Percentiles rank a stretch among this genome's conserved stretches.
Conservation (phyloP, 2,888 invertebrate species). For the Apamea crenata region DNA sequence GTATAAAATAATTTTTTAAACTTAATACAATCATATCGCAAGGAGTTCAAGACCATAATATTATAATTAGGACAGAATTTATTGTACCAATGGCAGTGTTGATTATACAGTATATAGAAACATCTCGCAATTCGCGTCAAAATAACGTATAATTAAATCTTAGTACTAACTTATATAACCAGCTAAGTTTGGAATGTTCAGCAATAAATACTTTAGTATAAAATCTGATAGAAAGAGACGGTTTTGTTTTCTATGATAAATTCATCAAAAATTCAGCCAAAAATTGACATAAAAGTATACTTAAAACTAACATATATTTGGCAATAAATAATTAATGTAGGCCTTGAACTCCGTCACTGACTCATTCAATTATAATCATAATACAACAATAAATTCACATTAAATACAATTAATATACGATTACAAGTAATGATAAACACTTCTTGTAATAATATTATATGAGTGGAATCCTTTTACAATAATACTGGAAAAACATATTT, state of each 20-base stretch:
- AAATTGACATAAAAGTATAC: constrained; percentile 59
- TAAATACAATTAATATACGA: constrained; percentile 73
- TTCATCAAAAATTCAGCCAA: constrained; percentile 58
- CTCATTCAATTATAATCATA: constrained; percentile 64
- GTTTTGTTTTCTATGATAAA: constrained; percentile 39
- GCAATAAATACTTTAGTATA: constrained; percentile 34
- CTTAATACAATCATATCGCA: constrained; percentile 54
- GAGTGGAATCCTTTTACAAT: constrained; percentile 70
- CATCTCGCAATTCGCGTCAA: constrained; percentile 25
- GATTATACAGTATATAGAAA: constrained; percentile 6
- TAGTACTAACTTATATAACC: constrained; percentile 58
- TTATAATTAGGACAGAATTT: constrained; percentile 45
- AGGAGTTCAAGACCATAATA: constrained; percentile 75
- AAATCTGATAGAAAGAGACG: constrained; percentile 42
- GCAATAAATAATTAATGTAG: constrained; percentile 67
- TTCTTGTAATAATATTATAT: constrained; percentile 66
- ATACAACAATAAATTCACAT: constrained; percentile 74
- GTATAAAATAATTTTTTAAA: constrained; percentile 31
- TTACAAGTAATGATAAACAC: constrained; percentile 71
- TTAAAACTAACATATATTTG: constrained; percentile 66
- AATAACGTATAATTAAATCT: constrained; percentile 38
- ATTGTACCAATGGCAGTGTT: constrained; percentile 66
- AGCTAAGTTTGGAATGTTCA: constrained; percentile 67
- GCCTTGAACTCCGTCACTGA: constrained; percentile 77
- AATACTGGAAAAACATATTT: constrained; percentile 69